Base-by-base conservation (phyloP, 2,113 vertebrate species). In the Sphaerodactylus townsendi region DNA sequence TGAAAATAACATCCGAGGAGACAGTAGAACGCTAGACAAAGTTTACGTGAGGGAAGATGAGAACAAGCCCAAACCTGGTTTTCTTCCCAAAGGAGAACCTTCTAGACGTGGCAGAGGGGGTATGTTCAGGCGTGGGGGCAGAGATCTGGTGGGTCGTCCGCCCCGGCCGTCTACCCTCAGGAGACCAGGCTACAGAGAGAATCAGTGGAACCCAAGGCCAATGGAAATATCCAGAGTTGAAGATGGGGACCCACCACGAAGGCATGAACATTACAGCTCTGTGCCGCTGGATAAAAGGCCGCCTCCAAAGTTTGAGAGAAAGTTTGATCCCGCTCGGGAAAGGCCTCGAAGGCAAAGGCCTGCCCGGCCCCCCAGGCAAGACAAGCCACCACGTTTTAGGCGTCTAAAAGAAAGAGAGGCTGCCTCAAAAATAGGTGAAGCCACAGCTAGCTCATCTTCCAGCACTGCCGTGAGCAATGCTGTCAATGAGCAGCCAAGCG, bases 381-480 rank as follows among this genome's bases (percentile, higher is more conserved):
- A 99, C 93, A 99, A 99, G 69, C 99, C 99, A 0, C 99, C 99
- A 0, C 97, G 99, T 69, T 99, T 99, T 85, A 96, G 99, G 46
- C 95, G 99, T 46, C 96, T 99, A 41, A 98, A 99, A 88, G 98
- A 99, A 70, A 96, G 97, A 30, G 99, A 99, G 78, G 98, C 96
- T 0, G 96, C 96, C 37, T 96, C 96, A 7, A 97, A 97, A 90
- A 92, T 96, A 79, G 94, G 3, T 17, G 97, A 97, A 76, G 88
- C 44, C 0, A 83, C 92, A 56, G 84, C 85, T 69, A 90, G 64
- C 77, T 89, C 91, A 6, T 88, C 92, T 0, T 77, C 94, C n/a
- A 94, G 33, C 81, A 87, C 91, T 70, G 78, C 95, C 4, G 86
- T 93, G 69, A 94, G 9, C 62, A 94, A 82, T 83, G 80, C 76